Percentiles rank a stretch among this genome's conserved stretches.
phyloP scores from a whole-genome alignment of 37 sponge, comb jelly and placozoan genomes.

The Amphimedon queenslandica region DNA sequence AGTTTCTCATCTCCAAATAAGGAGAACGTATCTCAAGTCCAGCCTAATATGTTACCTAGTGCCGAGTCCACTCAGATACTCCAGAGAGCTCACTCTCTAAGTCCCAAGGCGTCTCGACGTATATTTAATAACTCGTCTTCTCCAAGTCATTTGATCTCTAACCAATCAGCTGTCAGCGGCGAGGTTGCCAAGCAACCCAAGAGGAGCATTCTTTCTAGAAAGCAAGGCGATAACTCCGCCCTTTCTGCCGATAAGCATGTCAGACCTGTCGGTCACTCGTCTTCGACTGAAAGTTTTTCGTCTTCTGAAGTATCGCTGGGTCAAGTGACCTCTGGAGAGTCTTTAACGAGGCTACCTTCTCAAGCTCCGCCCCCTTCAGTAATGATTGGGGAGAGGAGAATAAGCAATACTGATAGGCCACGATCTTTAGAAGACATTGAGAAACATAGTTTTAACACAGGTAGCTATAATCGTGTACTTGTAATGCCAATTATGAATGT shows the following conservation, averaged over 20 bases:
- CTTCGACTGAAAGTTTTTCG: constrained; percentile 1
- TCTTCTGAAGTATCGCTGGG: neutral
- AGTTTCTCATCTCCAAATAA: neutral
- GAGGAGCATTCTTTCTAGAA: neutral
- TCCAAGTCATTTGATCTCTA: neutral
- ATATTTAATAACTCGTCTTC: neutral
- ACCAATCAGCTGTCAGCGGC: neutral
- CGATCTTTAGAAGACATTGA: neutral
- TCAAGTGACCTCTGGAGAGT: neutral
- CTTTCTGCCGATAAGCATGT: neutral
- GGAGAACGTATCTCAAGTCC: neutral
- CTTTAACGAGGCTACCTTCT: neutral
- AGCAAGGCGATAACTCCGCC: neutral
- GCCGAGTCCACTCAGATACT: neutral
- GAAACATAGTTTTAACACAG: no score
- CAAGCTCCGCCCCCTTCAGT: neutral
- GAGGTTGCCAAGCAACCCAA: neutral
- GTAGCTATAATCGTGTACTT: no score
- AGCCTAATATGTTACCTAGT: neutral
- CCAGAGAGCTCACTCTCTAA: constrained; percentile 52
- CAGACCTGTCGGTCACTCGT: neutral
- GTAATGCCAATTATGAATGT: no score
- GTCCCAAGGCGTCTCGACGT: constrained; percentile 49
- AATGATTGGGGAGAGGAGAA: neutral
- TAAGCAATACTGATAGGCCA: neutral